Evolutionary conservation across 2,113 vertebrate species (phyloP).

Genomic region (Regulus satrapa): DNA sequence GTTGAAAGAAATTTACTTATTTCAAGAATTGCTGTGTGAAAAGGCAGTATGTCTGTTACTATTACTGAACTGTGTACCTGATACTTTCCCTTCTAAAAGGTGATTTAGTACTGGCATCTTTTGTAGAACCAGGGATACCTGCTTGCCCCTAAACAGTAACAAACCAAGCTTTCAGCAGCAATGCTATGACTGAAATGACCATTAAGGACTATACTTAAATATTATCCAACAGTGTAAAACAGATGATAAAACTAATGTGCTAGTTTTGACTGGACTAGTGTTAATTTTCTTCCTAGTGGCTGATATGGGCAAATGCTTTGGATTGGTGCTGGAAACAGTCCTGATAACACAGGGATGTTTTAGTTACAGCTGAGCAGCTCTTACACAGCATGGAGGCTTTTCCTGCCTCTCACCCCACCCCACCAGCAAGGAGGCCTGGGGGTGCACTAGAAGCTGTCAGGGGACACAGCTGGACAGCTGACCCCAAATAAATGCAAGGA

Average conservation of each 20-base stretch:
- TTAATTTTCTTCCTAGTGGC: not conserved
- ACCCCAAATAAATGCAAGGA: not conserved
- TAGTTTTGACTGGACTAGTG: not conserved
- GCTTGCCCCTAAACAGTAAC: not conserved
- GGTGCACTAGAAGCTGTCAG: not conserved
- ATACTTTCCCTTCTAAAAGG: not conserved
- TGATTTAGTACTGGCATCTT: not conserved
- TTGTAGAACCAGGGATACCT: not conserved
- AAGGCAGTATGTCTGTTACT: not conserved
- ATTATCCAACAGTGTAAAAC: not conserved
- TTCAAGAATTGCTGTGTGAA: not conserved
- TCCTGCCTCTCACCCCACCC: not conserved
- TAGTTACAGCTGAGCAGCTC: not conserved
- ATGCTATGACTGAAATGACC: not conserved
- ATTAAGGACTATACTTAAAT: not conserved
- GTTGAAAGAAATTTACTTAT: not conserved
- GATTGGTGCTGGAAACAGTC: not conserved
- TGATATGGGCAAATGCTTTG: not conserved
- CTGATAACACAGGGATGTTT: not conserved
- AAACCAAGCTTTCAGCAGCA: not conserved
- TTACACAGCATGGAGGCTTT: not conserved
- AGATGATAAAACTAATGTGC: not conserved
- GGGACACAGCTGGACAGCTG: not conserved
- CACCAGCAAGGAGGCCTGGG: fast-evolving
- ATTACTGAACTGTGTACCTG: not conserved